Conservation (phyloP, 2,797 vertebrate genomes). For the Siniperca scherzeri region DNA sequence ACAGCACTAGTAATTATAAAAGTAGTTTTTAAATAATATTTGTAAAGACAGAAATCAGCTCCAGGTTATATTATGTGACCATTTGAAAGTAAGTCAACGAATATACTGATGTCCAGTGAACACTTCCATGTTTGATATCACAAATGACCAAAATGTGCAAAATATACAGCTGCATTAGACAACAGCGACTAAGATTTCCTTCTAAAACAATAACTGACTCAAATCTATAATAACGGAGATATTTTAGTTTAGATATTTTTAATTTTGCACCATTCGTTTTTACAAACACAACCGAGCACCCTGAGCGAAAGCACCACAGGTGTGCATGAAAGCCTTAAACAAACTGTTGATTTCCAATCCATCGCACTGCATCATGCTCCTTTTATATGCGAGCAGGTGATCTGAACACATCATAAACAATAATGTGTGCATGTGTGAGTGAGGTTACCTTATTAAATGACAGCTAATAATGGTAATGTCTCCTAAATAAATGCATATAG, state of each 20-base stretch:
- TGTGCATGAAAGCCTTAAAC: conserved; percentile 7
- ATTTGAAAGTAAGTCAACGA: not conserved
- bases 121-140: not conserved
- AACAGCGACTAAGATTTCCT: not conserved
- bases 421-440: not conserved
- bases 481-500: conserved; percentile 42
- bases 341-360: conserved; percentile 32
- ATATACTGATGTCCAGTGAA: not conserved
- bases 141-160: rapidly evolving
- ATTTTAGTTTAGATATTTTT: not conserved
- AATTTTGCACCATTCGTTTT: not conserved
- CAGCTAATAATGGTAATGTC: conserved; percentile 20
- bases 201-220: not conserved
- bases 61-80: too few relatives aligned
- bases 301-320: conserved; percentile 15
- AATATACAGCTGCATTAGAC: not conserved
- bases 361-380: not conserved
- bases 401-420: not conserved
- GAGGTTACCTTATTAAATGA: conserved; percentile 21
- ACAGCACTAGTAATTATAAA: not conserved
- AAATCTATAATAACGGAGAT: not conserved
- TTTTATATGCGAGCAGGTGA: not conserved
- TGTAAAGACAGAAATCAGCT: not conserved
- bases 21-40: not conserved
- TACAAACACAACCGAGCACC: not conserved